Evolutionary conservation across 2,797 vertebrate genomes (phyloP), one percentile per base, ranked within the genome.

Genomic region (Galagoides demidoff): DNA sequence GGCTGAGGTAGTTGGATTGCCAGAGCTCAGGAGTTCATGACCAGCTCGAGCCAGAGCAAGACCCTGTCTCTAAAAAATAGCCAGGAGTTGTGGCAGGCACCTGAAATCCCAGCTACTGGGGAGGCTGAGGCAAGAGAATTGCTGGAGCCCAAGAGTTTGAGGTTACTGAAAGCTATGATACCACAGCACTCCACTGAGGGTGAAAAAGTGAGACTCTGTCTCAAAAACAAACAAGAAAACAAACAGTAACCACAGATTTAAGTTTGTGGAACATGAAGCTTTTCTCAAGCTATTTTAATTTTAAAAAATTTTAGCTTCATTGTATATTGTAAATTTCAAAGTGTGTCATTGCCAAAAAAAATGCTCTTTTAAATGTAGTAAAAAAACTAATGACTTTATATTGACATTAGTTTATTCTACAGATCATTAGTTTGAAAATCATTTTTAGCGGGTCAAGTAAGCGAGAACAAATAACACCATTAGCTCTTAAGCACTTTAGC

Each of bases 351-450:
- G 71, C 81, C 34, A 87, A 89, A 57, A 20, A 70, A 64, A 6
- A 43, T 43, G 39, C 23, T 71, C 43, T 92, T 95, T 77, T 59
- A 93, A 85, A 68, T 85, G 6, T 55, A 87, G 13, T 81, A 49
- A 87, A 59, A 95, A 95, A 90, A 68, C 29, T 43, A 52, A 84
- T 13, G 12, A 92, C 76, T 90, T 94, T 25, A 74, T 70, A 90
- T 39, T 64, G 59, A 85, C 77, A 63, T 91, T 61, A 82, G 55
- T 78, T 95, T 85, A 78, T 49, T 97, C 39, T 63, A 84, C 66
- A 92, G 68, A 82, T 95, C 68, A 92, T 96, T 96, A 90, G 31
- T 88, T 87, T 95, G 63, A 96, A 87, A 94, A 90, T 70, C 17
- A 7, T 77, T 77, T 85, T 82, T 68, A 88, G 45, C 49, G 29